These are phyloP conservation scores for Microctenopoma lineatum DNA, from an alignment of 2,797 vertebrate genomes.

Conservation along the genomic window DNA sequence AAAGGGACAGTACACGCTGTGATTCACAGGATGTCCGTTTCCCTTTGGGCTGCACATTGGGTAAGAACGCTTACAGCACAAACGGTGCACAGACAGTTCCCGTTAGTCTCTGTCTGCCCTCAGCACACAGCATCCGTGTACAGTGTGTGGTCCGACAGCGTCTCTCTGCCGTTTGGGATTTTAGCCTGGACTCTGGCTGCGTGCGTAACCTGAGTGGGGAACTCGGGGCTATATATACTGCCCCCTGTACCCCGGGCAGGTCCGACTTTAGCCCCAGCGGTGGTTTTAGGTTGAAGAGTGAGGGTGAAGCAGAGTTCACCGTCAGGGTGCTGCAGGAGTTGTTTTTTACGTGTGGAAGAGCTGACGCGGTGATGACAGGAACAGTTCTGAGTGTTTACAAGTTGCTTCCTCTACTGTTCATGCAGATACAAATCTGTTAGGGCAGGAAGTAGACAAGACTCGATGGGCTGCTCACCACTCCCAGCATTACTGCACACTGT, in stretches of 20 bases:
- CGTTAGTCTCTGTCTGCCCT: neutral
- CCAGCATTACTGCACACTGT: constrained; percentile 4
- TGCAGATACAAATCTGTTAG: constrained; percentile 18
- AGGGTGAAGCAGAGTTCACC: constrained; percentile 43
- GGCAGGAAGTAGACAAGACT: constrained; percentile 55
- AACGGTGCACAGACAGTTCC: neutral
- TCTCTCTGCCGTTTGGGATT: constrained; percentile 47
- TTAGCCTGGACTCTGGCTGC: constrained; percentile 50
- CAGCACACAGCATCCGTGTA: neutral
- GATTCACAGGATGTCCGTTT: constrained; percentile 52
- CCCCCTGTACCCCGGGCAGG: constrained; percentile 46
- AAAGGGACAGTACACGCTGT: constrained; percentile 37
- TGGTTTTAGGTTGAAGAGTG: constrained; percentile 46
- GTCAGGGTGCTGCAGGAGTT: constrained; percentile 8
- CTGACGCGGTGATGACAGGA: neutral
- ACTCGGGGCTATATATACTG: constrained; percentile 63
- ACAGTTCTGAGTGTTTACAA: neutral
- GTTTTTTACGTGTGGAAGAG: neutral
- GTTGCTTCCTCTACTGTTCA: neutral
- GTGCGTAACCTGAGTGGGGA: constrained; percentile 64
- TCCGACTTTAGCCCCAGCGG: constrained; percentile 42
- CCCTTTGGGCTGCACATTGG: constrained; percentile 8
- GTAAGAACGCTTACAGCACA: neutral
- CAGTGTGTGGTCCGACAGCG: constrained; percentile 30
- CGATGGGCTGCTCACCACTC: constrained; percentile 26